Percentiles rank a stretch among this genome's conserved stretches.
Conservation (phyloP, 92 coral and sea anemone species). For the Phenganax subtilis region DNA sequence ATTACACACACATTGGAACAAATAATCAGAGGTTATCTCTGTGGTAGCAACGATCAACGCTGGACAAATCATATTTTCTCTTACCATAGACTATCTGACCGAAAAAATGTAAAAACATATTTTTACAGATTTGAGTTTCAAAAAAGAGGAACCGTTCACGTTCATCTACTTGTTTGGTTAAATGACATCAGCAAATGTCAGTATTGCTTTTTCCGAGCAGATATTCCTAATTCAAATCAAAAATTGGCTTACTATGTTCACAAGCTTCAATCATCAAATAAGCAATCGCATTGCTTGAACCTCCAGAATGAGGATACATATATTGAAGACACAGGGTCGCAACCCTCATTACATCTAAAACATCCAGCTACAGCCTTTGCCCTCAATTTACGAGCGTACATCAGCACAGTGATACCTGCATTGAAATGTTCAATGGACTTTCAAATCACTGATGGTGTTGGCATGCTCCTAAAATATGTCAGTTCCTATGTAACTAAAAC, state of each 20-base stretch:
- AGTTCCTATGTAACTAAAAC: slow-evolving; percentile 35
- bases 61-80: slow-evolving; percentile 18
- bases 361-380: background rate
- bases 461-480: slow-evolving; percentile 41
- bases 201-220: background rate
- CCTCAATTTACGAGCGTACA: background rate
- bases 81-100: background rate
- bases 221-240: background rate
- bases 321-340: background rate
- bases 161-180: slow-evolving; percentile 18
- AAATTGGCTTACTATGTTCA: background rate
- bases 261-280: background rate
- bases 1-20: no score
- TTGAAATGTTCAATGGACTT: slow-evolving; percentile 50
- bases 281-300: background rate
- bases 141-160: slow-evolving; percentile 28
- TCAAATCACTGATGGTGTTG: slow-evolving; percentile 45
- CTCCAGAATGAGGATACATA: background rate
- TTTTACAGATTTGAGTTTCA: background rate
- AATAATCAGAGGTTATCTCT: slow-evolving; percentile 23
- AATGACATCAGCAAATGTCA: background rate
- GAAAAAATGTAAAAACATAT: slow-evolving; percentile 20
- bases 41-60: slow-evolving; percentile 7
- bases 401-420: slow-evolving; percentile 6
- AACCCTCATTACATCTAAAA: background rate